Conservation (phyloP, 2,888 invertebrate species). For the Nephrocerus scutellatus region DNA sequence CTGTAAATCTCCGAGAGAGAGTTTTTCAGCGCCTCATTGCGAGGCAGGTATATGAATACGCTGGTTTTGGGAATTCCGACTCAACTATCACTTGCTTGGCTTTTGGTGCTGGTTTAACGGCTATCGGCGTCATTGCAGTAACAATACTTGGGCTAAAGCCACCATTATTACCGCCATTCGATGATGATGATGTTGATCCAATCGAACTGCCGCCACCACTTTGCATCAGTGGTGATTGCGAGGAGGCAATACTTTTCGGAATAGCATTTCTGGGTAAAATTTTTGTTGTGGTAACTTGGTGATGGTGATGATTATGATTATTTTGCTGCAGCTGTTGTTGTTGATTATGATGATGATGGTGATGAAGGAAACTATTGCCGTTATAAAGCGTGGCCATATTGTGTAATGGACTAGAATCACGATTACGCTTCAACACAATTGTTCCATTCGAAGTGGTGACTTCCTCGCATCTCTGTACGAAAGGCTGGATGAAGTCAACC, state of each 20-base stretch:
- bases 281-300: constrained; percentile 21
- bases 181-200: constrained; percentile 1
- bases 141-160: constrained; percentile 15
- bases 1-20: constrained; percentile 98
- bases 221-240: constrained; percentile 34
- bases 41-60: constrained; percentile 95
- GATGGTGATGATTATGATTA: too few relatives aligned
- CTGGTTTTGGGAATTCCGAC: constrained; percentile 81
- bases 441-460: constrained; percentile 34
- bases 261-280: constrained; percentile 21
- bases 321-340: too few relatives aligned
- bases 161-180: constrained; percentile 23
- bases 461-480: too few relatives aligned
- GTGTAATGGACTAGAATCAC: constrained; percentile 40
- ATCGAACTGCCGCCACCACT: constrained; percentile 14
- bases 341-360: too few relatives aligned
- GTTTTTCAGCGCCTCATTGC: constrained; percentile 96
- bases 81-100: constrained; percentile 31
- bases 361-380: constrained; percentile 11
- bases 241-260: constrained; percentile 41
- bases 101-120: constrained; percentile 37
- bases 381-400: constrained; percentile 31
- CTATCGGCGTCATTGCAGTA: constrained; percentile 18
- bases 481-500: too few relatives aligned
- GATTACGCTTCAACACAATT: constrained; percentile 38